Conservation (phyloP, 2,113 vertebrate species). For the Petrocephalus microphthalmus region DNA sequence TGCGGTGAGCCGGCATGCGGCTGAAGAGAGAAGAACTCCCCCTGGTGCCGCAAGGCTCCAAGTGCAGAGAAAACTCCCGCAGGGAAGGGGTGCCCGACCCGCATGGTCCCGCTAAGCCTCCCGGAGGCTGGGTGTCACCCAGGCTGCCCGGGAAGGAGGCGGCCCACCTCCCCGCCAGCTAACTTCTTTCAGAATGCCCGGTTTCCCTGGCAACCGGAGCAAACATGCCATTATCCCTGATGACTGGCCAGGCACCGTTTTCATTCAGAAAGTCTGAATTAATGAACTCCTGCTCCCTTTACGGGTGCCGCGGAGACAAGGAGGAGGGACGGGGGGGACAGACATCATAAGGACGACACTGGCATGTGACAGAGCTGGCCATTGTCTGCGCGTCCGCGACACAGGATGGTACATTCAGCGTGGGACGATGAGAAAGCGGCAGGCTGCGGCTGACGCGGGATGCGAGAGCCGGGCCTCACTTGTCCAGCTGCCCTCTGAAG, state of each 20-base stretch:
- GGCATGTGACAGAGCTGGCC: slow-evolving; percentile 43
- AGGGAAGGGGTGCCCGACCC: slow-evolving; percentile 22
- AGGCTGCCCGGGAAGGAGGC: neutral
- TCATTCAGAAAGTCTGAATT: slow-evolving; percentile 75
- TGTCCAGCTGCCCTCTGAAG: slow-evolving; percentile 33
- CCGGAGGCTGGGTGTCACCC: neutral
- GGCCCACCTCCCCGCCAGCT: slow-evolving; percentile 36
- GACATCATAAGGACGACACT: slow-evolving; percentile 62
- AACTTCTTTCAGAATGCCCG: slow-evolving; percentile 67
- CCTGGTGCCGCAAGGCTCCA: slow-evolving; percentile 16
- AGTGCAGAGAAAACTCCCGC: slow-evolving; percentile 41
- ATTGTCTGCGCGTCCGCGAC: slow-evolving; percentile 58
- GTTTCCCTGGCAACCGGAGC: slow-evolving; percentile 73
- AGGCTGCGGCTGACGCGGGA: slow-evolving; percentile 48
- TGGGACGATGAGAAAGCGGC: slow-evolving; percentile 64
- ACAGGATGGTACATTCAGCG: slow-evolving; percentile 64
- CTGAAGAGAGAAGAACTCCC: slow-evolving; percentile 28
- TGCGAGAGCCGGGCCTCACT: slow-evolving; percentile 33
- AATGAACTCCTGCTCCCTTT: slow-evolving; percentile 79
- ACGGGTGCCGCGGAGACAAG: slow-evolving; percentile 59
- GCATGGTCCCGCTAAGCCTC: neutral
- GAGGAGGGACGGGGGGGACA: slow-evolving; percentile 53
- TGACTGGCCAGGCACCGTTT: slow-evolving; percentile 74
- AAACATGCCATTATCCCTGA: slow-evolving; percentile 75
- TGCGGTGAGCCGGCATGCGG: slow-evolving; percentile 8